Percentiles rank a stretch among this genome's conserved stretches.
Evolutionary conservation across 2,797 vertebrate species (phyloP).

Genomic region (Podarcis lilfordi): DNA sequence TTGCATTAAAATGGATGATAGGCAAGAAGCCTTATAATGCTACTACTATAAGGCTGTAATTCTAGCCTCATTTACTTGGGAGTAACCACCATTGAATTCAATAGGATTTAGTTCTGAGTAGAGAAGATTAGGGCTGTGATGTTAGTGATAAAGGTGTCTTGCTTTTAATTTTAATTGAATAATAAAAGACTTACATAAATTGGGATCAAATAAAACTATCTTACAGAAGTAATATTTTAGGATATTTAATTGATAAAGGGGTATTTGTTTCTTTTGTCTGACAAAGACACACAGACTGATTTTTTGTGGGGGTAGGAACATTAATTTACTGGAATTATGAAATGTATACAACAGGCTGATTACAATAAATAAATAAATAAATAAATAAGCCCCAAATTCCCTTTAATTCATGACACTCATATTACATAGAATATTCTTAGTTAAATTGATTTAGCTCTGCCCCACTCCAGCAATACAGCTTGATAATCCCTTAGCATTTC

Average conservation of each 20-base stretch:
- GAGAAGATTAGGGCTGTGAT: no score
- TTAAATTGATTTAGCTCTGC: constrained; percentile 1
- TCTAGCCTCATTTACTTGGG: no score
- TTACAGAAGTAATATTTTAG: not conserved
- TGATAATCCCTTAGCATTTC: not conserved
- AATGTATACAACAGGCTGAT: not conserved
- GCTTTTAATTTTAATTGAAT: not conserved
- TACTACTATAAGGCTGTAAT: not conserved
- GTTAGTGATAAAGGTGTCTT: not conserved
- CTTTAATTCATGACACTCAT: not conserved
- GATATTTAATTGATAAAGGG: not conserved
- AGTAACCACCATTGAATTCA: no score
- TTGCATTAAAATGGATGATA: not conserved
- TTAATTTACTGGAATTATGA: not conserved
- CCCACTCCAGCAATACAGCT: not conserved
- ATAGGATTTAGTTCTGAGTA: no score
- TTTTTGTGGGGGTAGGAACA: not conserved
- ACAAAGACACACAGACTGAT: not conserved
- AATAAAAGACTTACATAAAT: not conserved
- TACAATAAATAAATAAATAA: not conserved
- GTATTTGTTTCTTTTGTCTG: not conserved
- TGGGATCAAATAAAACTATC: not conserved
- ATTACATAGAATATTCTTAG: not conserved
- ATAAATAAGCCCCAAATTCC: not conserved
- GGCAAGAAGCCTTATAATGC: not conserved